A percentile compares a stretch with the other conserved stretches of the same genome.
Conservation (phyloP, 2,888 invertebrate species). For the Endotricha flammealis region DNA sequence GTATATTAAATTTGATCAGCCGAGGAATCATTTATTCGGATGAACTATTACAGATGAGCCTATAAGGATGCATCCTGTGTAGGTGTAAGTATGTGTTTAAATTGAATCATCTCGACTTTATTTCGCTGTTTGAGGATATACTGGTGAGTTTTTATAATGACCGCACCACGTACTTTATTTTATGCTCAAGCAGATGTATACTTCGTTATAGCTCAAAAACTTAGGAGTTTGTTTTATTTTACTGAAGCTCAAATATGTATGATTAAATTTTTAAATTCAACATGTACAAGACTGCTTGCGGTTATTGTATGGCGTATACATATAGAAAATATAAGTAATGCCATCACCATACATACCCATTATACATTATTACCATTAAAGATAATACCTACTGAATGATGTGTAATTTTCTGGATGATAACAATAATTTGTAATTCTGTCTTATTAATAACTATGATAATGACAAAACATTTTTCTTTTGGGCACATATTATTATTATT, state of each 20-base stretch:
- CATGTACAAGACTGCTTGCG: slow-evolving; percentile 35
- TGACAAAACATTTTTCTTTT: not conserved
- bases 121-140: slow-evolving; percentile 3
- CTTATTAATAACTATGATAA: no score
- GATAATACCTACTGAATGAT: no score
- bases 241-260: slow-evolving; percentile 24
- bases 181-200: slow-evolving; percentile 5
- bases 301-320: slow-evolving; percentile 31
- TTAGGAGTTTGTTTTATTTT: slow-evolving; percentile 6
- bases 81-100: not conserved
- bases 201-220: slow-evolving; percentile 14
- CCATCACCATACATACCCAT: not conserved
- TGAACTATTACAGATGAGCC: not conserved
- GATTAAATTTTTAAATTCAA: slow-evolving; percentile 29
- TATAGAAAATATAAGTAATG: slow-evolving; percentile 9
- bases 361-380: no score
- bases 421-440: no score
- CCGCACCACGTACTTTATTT: not conserved
- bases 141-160: not conserved
- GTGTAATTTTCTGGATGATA: no score
- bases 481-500: not conserved
- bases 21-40: not conserved
- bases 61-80: not conserved
- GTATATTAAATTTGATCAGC: slow-evolving; percentile 1
- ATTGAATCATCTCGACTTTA: not conserved